Evolutionary conservation across 2,113 vertebrate species (phyloP), one percentile per base, ranked within the genome.

Genomic region (Zingel zingel): DNA sequence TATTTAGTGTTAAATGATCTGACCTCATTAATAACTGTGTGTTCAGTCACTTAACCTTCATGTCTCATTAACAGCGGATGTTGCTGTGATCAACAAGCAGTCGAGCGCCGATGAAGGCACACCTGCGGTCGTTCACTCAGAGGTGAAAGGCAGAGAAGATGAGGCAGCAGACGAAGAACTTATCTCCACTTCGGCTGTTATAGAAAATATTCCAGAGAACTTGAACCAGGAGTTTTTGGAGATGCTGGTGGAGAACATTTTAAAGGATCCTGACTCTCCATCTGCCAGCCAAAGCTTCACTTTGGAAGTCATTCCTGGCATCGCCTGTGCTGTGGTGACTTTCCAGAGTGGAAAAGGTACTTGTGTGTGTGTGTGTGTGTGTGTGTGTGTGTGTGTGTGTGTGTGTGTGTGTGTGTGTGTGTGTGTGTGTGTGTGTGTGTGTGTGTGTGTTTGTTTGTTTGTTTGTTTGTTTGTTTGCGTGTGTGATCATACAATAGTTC

Each of bases 201-300:
- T 99, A 71, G 94, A 91, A 89, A 97, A 98, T n/a, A 25, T 97
- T 64, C 43, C 50, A 2, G 86, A 93, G 16, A 67, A 62, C 0
- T 1, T 63, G 2, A 77, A 23, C 16, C 61, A 79, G 0, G 86
- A 82, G 2, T 88, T 95, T 47, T 48, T 99, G 69, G 81, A 72
- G 86, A 86, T 98, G 86, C 78, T 98, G 78, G 90, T 99, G 57
- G 97, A 97, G 84, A 98, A 96, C 10, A 12, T 96, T 84, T 61
- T 90, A 1, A 92, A 64, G 11, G 53, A 36, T 53, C 87, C 88
- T 2, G 83, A 81, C n/a, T 83, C 92, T 67, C 33, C 90, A 63
- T 82, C 91, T 58, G 79, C 79, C 10, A 58, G 66, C 5, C 57
- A 84, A 25, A 87, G 91, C n/a, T 96, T 97, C 86, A 92, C 45